phyloP scores from a whole-genome alignment of 2,797 vertebrate genomes.

The Molothrus ater region DNA sequence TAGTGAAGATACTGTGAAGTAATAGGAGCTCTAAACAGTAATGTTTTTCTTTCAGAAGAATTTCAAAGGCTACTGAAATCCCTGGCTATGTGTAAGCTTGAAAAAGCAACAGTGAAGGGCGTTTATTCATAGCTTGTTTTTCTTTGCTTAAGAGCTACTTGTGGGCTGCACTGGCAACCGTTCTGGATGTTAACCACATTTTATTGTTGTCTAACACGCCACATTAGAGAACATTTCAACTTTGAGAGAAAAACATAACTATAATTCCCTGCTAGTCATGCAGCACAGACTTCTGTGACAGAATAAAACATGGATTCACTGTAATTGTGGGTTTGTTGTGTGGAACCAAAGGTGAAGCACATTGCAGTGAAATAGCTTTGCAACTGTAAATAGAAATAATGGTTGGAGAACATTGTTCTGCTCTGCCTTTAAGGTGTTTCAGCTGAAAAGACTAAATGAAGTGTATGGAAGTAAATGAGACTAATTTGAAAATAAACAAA shows the following conservation, averaged over 20 bases:
- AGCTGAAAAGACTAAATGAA: neutral
- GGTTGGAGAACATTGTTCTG: neutral
- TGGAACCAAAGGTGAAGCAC: constrained; percentile 31
- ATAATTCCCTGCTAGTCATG: constrained; percentile 48
- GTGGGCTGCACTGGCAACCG: constrained; percentile 2
- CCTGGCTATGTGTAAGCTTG: neutral
- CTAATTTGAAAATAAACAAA: neutral
- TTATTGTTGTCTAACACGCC: constrained; percentile 28
- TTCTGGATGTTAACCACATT: constrained; percentile 55
- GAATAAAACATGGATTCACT: constrained; percentile 34
- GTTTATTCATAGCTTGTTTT: constrained; percentile 38
- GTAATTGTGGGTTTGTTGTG: neutral
- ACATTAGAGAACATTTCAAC: constrained; percentile 60
- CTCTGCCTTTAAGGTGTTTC: neutral
- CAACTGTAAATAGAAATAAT: neutral
- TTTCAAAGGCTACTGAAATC: neutral
- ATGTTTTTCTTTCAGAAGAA: neutral
- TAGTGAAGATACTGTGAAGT: neutral
- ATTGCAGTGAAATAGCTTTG: neutral
- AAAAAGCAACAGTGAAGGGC: neutral
- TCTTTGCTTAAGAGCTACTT: constrained; percentile 38
- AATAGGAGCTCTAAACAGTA: neutral
- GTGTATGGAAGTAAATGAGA: neutral
- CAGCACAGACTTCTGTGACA: constrained; percentile 25
- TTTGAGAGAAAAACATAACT: constrained; percentile 50